phyloP scores from a whole-genome alignment of 2,888 invertebrate genomes.

The Hoplodrina blanda region DNA sequence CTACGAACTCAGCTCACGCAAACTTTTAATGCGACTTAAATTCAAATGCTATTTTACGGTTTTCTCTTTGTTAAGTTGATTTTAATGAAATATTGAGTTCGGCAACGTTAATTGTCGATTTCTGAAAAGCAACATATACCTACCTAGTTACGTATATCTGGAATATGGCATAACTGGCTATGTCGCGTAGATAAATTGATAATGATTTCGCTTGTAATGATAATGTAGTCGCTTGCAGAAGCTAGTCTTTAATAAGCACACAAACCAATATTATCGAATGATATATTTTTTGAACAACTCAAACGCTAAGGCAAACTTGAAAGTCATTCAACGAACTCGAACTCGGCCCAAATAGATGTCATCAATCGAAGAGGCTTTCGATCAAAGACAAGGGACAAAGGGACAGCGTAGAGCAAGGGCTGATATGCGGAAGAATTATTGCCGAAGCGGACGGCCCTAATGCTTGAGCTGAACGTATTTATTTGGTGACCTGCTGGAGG shows the following conservation, averaged over 20 bases:
- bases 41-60: constrained; percentile 88
- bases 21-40: constrained; percentile 90
- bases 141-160: not conserved
- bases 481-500: constrained; percentile 55
- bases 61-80: constrained; percentile 81
- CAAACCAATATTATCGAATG: too few species aligned
- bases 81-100: constrained; percentile 80
- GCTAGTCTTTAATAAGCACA: too few species aligned
- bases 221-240: too few species aligned
- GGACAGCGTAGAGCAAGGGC: constrained; percentile 75
- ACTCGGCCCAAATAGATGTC: constrained; percentile 83
- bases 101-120: constrained; percentile 65
- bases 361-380: constrained; percentile 86
- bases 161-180: not conserved
- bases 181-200: too few species aligned
- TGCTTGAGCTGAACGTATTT: constrained; percentile 70
- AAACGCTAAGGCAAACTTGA: constrained; percentile 71
- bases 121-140: constrained; percentile 32
- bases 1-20: constrained; percentile 85
- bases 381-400: constrained; percentile 87
- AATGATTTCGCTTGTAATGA: too few species aligned
- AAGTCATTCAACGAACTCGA: constrained; percentile 79
- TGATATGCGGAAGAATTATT: constrained; percentile 85
- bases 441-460: constrained; percentile 75
- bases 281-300: constrained; percentile 54